Base-by-base conservation (phyloP, 1,140 invertebrate genomes). In the Colletes latitarsis region DNA sequence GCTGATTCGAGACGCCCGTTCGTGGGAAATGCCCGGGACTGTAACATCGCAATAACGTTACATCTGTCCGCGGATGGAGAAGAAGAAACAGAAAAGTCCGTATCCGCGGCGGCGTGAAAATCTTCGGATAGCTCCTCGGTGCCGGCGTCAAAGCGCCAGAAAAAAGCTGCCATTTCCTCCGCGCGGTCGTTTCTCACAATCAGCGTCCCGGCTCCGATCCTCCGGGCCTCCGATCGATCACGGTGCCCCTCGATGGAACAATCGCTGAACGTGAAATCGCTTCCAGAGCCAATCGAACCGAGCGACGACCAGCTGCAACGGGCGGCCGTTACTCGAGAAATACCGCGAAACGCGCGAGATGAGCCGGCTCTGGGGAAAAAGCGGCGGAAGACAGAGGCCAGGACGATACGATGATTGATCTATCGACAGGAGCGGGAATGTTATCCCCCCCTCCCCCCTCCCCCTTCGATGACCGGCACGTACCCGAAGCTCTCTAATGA, bases 351-450 rank as follows among this genome's bases (percentile, higher is more conserved):
- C 58, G 49, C 71, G 58, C 43, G 58, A 74, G 71, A 63, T 49
- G 58, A 63, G 71, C 15, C 19, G 21, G 10, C 41, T 4, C 3
- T 5, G 14, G 17, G 30, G 63, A 66, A 69, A 67, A 77, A 19
- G 30, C 76, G 17, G 12, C 43, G 70, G 15, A 21, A 41, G 17
- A 60, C 9, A 41, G 46, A 62, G 49, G 57, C 66, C 9, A 46
- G 30, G 49, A 19, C 53, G 71, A 85, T 78, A 73, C 53, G 88
- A 87, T 87, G 85, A 90, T 89, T 83, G 86, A 87, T 81, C 85
- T 77, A 85, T 83, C 86, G 77, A 77, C 73, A 74, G 66, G 57
- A 77, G 70, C 66, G 64, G 77, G 80, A 85, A 81, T 84, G 76
- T 82, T 79, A 68, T 83, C 46, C 72, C 81, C 77, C 4, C 39